Percentiles rank a stretch among this genome's conserved stretches.
These are phyloP conservation scores for Ciconia stormi DNA, from an alignment of 2,113 vertebrate species.

Conservation along the genomic window DNA sequence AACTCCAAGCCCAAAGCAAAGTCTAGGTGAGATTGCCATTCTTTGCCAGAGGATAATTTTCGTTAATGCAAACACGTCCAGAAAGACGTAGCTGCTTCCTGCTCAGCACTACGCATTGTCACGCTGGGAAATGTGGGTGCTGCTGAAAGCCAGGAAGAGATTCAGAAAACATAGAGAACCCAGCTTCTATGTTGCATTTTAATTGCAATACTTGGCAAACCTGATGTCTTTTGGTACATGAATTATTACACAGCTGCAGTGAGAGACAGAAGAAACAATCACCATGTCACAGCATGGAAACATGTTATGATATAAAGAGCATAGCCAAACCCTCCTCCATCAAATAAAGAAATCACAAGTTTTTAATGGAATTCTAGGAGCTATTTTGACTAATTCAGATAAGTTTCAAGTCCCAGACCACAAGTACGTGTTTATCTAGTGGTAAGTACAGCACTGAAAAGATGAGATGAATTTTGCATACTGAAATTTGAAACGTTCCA, in stretches of 20 bases:
- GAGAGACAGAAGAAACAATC: neutral
- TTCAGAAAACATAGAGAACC: neutral
- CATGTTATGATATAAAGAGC: neutral
- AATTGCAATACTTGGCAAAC: neutral
- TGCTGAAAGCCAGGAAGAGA: neutral
- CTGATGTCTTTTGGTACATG: neutral
- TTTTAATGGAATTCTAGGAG: neutral
- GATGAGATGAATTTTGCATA: neutral
- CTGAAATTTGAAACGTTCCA: neutral
- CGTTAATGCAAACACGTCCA: neutral
- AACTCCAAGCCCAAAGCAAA: neutral
- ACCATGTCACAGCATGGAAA: neutral
- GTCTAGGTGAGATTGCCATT: neutral
- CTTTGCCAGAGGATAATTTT: neutral
- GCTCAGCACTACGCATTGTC: neutral
- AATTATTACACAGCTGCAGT: neutral
- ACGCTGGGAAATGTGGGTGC: accelerated
- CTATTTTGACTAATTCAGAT: neutral
- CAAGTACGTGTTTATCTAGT: neutral
- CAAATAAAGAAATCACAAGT: neutral
- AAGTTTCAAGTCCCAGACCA: neutral
- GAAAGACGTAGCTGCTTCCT: neutral
- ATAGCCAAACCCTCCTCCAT: neutral
- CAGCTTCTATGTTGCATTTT: neutral
- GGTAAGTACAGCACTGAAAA: neutral